phyloP scores from a whole-genome alignment of 2,888 invertebrate species.

The Pogonocherus hispidulus region DNA sequence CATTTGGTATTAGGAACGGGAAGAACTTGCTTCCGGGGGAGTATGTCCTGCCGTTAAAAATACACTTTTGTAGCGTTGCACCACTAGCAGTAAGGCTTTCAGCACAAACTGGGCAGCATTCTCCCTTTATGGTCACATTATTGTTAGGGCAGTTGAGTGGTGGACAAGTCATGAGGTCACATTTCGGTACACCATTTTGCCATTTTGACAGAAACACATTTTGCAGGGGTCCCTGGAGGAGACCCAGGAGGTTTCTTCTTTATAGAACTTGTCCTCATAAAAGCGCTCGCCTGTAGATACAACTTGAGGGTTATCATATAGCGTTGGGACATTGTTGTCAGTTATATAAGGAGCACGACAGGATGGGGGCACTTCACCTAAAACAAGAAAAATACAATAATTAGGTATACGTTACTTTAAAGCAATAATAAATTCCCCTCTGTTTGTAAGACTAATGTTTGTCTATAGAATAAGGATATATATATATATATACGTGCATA shows the following conservation, averaged over 20 bases:
- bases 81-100: constrained; percentile 58
- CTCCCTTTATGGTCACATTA: constrained; percentile 75
- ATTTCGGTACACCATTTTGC: constrained; percentile 83
- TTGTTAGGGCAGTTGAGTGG: constrained; percentile 75
- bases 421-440: too few species aligned
- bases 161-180: constrained; percentile 88
- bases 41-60: constrained; percentile 87
- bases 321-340: constrained; percentile 75
- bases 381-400: constrained; percentile 34
- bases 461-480: too few species aligned
- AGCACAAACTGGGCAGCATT: constrained; percentile 90
- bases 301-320: constrained; percentile 68
- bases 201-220: constrained; percentile 91
- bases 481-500: too few species aligned
- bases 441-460: too few species aligned
- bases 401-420: too few species aligned
- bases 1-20: constrained; percentile 92
- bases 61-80: constrained; percentile 70
- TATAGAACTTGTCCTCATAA: constrained; percentile 84
- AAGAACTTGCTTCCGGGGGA: constrained; percentile 91
- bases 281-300: constrained; percentile 75
- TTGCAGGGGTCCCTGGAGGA: constrained; percentile 84
- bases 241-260: constrained; percentile 92
- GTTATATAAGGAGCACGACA: constrained; percentile 80
- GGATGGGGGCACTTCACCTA: constrained; percentile 77